These are phyloP conservation scores for Microcebus ravelobensis DNA, from an alignment of 2,113 vertebrate species.

Conservation along the genomic window DNA sequence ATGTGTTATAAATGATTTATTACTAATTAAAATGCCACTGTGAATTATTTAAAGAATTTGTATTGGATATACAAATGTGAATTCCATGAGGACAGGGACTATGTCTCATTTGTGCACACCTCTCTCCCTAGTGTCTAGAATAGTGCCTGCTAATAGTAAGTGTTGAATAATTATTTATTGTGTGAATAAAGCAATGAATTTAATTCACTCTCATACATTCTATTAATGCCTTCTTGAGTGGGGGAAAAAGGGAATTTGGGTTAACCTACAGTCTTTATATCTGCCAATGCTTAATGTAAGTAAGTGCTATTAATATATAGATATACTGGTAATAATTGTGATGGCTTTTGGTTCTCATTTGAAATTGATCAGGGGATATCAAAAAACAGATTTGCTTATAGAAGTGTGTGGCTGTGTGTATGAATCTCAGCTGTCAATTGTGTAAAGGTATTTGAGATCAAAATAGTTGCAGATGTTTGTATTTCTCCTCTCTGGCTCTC, in stretches of 20 bases:
- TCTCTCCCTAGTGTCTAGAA: not conserved
- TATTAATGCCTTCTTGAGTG: conserved; percentile 10
- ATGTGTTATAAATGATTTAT: not conserved
- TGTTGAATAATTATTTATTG: not conserved
- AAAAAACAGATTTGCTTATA: not conserved
- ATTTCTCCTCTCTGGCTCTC: not conserved
- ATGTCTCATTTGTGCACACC: not conserved
- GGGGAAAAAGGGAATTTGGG: not conserved
- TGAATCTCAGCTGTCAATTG: not conserved
- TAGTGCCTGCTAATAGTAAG: not conserved
- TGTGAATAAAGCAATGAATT: not conserved
- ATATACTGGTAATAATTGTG: not conserved
- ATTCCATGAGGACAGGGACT: not conserved
- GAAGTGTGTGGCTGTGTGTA: not conserved
- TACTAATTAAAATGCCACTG: not conserved
- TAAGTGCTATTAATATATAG: not conserved
- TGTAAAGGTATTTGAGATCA: not conserved
- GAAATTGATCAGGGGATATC: not conserved
- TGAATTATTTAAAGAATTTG: conserved; percentile 27
- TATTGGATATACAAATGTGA: not conserved
- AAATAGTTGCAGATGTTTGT: not conserved
- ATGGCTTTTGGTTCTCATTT: conserved; percentile 16
- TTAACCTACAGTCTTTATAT: not conserved
- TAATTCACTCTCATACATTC: not conserved
- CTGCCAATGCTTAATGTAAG: not conserved